Conservation (phyloP, 1,140 invertebrate genomes). For the Aradophagus sp. region DNA sequence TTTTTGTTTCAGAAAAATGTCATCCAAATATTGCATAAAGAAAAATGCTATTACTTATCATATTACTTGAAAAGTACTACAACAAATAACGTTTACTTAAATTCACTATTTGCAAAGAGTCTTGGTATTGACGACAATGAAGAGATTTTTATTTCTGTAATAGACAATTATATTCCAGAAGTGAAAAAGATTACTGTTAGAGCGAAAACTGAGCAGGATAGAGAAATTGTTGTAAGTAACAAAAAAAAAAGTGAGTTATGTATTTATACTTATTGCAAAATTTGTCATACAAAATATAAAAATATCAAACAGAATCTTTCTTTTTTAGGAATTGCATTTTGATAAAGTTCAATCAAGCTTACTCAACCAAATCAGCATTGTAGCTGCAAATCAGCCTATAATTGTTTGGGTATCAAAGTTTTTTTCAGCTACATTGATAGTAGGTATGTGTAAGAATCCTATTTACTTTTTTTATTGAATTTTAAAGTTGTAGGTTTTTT, state of each 20-base stretch:
- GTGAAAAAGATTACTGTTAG: conserved; percentile 61
- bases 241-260: conserved; percentile 10
- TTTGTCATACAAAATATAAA: conserved; percentile 1
- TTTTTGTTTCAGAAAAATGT: conserved; percentile 61
- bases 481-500: not conserved
- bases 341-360: conserved; percentile 66
- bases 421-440: conserved; percentile 61
- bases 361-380: conserved; percentile 66
- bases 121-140: conserved; percentile 67
- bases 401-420: conserved; percentile 70
- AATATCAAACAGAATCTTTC: not conserved
- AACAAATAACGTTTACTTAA: conserved; percentile 60
- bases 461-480: no score
- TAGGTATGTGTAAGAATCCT: no score
- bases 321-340: conserved; percentile 64
- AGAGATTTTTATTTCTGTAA: conserved; percentile 61
- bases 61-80: conserved; percentile 47
- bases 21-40: conserved; percentile 59
- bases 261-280: conserved; percentile 5
- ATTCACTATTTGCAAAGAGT: conserved; percentile 68
- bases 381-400: conserved; percentile 64
- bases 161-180: conserved; percentile 45
- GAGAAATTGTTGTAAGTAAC: conserved; percentile 74
- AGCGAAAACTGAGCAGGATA: conserved; percentile 74
- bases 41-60: conserved; percentile 63